Evolutionary conservation across 1,140 invertebrate species (phyloP).

Genomic region (Brachionus manjavacas): DNA sequence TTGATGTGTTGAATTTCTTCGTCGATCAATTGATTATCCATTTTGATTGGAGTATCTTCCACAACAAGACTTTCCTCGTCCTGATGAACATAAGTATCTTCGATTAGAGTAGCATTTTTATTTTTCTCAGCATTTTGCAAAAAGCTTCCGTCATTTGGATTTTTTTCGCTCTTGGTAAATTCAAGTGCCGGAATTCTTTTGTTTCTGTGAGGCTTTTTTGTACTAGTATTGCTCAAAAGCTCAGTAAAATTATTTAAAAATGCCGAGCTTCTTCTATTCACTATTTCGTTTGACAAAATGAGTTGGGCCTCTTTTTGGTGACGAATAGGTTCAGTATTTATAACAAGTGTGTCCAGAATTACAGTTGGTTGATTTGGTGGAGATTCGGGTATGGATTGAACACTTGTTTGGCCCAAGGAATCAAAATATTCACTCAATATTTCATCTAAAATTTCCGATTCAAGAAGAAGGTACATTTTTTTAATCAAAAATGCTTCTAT

Average conservation of each 20-base stretch:
- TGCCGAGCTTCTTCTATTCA: not conserved
- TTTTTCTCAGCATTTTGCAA: not conserved
- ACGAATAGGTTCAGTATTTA: not conserved
- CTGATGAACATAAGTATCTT: not conserved
- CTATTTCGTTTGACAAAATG: not conserved
- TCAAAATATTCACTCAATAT: not conserved
- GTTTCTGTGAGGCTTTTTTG: not conserved
- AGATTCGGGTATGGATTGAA: constrained; percentile 16
- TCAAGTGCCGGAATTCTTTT: not conserved
- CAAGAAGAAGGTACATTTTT: not conserved
- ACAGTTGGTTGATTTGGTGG: not conserved
- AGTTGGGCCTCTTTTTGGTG: not conserved
- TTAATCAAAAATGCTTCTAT: not conserved
- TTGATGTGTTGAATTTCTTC: not conserved
- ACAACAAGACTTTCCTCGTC: not conserved
- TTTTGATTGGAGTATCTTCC: constrained; percentile 15
- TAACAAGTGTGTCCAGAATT: not conserved
- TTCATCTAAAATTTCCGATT: not conserved
- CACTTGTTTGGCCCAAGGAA: not conserved
- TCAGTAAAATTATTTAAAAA: constrained; percentile 1
- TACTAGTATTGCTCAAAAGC: not conserved
- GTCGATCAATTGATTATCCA: not conserved
- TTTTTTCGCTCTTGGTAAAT: not conserved
- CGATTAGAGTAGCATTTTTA: not conserved
- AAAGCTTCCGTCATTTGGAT: not conserved